Evolutionary conservation across 2,113 vertebrate genomes (phyloP).

Genomic region (Lamprologus lemairii): DNA sequence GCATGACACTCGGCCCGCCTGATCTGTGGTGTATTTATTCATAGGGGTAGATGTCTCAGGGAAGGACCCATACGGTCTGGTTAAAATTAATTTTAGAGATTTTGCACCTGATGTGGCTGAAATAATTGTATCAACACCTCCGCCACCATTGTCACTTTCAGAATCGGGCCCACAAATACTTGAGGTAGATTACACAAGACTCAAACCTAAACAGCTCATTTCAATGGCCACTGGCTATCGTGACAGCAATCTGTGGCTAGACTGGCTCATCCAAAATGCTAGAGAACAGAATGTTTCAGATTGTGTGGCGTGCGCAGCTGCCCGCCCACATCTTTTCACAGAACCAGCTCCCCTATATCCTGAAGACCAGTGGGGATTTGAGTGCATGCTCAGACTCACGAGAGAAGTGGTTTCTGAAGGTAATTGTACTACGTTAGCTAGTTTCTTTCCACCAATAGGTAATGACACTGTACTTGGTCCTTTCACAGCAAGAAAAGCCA

Average conservation of each 20-base stretch:
- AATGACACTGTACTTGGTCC: too few relatives aligned
- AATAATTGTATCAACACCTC: rapidly evolving
- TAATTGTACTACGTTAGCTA: rapidly evolving
- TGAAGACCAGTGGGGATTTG: too few relatives aligned
- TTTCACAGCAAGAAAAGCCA: rapidly evolving
- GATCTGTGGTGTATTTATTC: rapidly evolving
- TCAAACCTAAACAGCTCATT: rapidly evolving
- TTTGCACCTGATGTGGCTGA: rapidly evolving
- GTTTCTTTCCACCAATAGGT: too few relatives aligned
- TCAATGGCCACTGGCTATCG: rapidly evolving
- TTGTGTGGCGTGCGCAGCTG: too few relatives aligned
- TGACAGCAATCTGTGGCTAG: too few relatives aligned
- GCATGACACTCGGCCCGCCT: rapidly evolving
- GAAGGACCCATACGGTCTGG: rapidly evolving
- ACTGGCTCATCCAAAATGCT: too few relatives aligned
- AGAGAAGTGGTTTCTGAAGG: too few relatives aligned
- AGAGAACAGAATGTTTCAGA: rapidly evolving
- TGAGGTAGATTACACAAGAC: too few relatives aligned
- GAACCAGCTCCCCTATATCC: too few relatives aligned
- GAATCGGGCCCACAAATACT: too few relatives aligned
- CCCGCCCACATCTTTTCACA: rapidly evolving
- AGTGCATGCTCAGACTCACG: too few relatives aligned
- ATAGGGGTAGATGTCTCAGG: rapidly evolving
- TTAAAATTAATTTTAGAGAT: too few relatives aligned
- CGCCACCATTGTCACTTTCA: rapidly evolving